These are phyloP conservation scores for Trachelus stipa DNA, from an alignment of 2,888 invertebrate genomes.

Conservation along the genomic window DNA sequence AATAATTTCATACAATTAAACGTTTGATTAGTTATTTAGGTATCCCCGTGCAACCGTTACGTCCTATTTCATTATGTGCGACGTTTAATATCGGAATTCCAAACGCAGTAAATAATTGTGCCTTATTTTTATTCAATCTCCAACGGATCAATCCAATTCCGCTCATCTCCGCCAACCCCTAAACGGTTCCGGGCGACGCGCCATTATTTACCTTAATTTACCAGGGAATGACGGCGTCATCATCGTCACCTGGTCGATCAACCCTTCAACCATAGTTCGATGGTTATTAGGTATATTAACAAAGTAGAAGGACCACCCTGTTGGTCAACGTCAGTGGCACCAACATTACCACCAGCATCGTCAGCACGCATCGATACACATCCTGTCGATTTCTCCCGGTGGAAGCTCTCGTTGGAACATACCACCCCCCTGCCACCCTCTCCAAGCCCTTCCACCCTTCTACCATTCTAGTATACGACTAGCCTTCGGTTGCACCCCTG, in stretches of 20 bases:
- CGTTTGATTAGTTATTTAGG: conserved; percentile 27
- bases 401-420: not conserved
- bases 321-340: not conserved
- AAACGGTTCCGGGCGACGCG: conserved; percentile 17
- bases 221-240: not conserved
- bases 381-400: not conserved
- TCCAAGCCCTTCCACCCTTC: not conserved
- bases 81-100: not conserved
- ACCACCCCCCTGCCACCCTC: not conserved
- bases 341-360: not conserved
- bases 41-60: not conserved
- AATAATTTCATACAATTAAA: conserved; percentile 34
- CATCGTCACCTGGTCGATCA: not conserved
- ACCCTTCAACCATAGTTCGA: not conserved
- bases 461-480: not conserved
- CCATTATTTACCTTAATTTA: not conserved
- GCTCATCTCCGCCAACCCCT: conserved; percentile 28
- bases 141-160: not conserved
- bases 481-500: conserved; percentile 6
- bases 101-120: not conserved
- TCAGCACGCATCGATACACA: not conserved
- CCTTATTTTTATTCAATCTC: not conserved
- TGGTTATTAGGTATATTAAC: not conserved
- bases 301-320: not conserved
- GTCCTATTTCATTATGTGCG: not conserved